Percentiles rank a stretch among this genome's conserved stretches.
phyloP scores from a whole-genome alignment of 2,113 vertebrate species.

The Tetraodon nigroviridis region DNA sequence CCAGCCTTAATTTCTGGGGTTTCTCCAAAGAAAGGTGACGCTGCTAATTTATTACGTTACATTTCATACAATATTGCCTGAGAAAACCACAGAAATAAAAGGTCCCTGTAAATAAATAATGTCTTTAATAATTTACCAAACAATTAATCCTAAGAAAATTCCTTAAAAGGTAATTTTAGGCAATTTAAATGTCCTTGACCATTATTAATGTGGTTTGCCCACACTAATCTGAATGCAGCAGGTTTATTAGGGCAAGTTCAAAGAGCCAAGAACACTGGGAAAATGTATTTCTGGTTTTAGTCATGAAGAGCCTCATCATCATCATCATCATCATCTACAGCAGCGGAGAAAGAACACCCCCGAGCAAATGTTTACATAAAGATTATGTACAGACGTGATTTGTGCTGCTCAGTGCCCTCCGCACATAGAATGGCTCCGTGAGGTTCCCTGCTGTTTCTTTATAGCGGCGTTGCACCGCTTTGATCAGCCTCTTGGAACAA shows the following conservation, averaged over 20 bases:
- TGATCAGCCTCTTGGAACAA: slow-evolving; percentile 74
- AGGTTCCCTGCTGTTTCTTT: slow-evolving; percentile 71
- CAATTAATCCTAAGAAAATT: slow-evolving; percentile 4
- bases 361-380: slow-evolving; percentile 73
- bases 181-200: background rate
- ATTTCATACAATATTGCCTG: slow-evolving; percentile 10
- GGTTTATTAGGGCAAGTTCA: slow-evolving; percentile 21
- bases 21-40: slow-evolving; percentile 4
- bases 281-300: slow-evolving; percentile 35
- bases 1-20: background rate
- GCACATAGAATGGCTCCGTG: slow-evolving; percentile 57
- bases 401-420: slow-evolving; percentile 59
- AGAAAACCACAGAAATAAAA: background rate
- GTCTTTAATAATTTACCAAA: slow-evolving; percentile 3
- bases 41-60: slow-evolving; percentile 2
- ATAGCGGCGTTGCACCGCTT: slow-evolving; percentile 61
- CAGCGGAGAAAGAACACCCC: slow-evolving; percentile 44
- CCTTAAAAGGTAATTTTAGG: slow-evolving; percentile 8
- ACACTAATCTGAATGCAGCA: slow-evolving; percentile 8
- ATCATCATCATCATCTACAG: slow-evolving; percentile 10
- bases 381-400: slow-evolving; percentile 66
- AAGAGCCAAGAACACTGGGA: slow-evolving; percentile 30
- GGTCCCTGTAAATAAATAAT: slow-evolving; percentile 1
- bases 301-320: slow-evolving; percentile 59
- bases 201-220: slow-evolving; percentile 15